Conservation (phyloP, 30 jellyfish, hydroid and myxozoan genomes). For the Calvadosia cruxmelitensis region DNA sequence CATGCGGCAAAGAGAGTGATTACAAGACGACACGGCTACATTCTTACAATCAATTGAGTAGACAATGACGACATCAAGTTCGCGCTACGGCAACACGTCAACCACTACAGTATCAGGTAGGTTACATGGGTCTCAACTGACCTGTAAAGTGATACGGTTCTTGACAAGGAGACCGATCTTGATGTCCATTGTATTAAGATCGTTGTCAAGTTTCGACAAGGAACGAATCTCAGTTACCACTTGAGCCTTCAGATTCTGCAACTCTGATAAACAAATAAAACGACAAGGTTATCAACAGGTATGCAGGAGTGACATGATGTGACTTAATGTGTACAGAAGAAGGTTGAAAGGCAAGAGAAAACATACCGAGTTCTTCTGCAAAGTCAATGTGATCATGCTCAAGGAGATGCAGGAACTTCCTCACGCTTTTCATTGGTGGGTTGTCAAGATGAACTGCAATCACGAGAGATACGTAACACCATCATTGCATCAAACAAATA, state of each 20-base stretch:
- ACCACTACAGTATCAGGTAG: no score
- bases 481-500: not conserved
- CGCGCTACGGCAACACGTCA: no score
- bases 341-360: not conserved
- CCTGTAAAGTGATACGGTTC: slow-evolving; percentile 91
- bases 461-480: not conserved
- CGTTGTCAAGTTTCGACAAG: slow-evolving; percentile 73
- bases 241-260: slow-evolving; percentile 92
- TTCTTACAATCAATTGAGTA: not conserved
- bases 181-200: slow-evolving; percentile 87
- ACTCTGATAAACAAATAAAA: slow-evolving; percentile 19
- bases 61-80: no score
- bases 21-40: not conserved
- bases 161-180: slow-evolving; percentile 88
- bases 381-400: slow-evolving; percentile 95
- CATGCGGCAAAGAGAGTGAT: not conserved
- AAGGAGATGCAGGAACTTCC: slow-evolving; percentile 82
- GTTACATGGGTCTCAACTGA: no score
- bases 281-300: not conserved
- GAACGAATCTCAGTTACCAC: slow-evolving; percentile 96
- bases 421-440: slow-evolving; percentile 91
- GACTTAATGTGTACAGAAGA: no score
- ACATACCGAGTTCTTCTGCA: slow-evolving; percentile 83
- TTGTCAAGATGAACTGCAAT: slow-evolving; percentile 42
- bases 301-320: not conserved